These are phyloP conservation scores for Semicossyphus pulcher DNA, from an alignment of 2,113 vertebrate genomes.

Conservation along the genomic window DNA sequence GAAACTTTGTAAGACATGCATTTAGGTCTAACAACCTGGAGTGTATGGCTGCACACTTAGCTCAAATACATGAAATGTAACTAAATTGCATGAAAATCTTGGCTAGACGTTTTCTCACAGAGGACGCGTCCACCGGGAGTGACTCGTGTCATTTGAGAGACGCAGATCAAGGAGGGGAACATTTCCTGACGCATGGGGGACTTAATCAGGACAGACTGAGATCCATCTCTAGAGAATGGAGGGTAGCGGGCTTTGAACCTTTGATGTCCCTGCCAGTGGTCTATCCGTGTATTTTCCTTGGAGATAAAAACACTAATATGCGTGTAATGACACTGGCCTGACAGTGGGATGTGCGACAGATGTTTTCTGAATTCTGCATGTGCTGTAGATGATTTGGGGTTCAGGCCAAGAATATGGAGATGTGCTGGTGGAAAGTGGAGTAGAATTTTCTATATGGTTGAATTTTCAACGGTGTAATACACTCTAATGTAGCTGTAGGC, in stretches of 20 bases:
- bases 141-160: conserved; percentile 48
- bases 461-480: not conserved
- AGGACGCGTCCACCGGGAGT: conserved; percentile 33
- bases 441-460: not conserved
- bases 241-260: conserved; percentile 20
- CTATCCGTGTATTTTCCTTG: conserved; percentile 21
- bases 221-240: conserved; percentile 51
- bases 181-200: conserved; percentile 50
- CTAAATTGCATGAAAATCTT: conserved; percentile 48
- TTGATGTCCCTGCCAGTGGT: conserved; percentile 61
- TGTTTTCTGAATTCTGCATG: conserved; percentile 46
- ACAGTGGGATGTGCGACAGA: conserved; percentile 36
- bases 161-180: conserved; percentile 52
- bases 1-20: conserved; percentile 13
- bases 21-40: not conserved
- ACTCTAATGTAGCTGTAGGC: not conserved
- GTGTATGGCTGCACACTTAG: not conserved
- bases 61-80: conserved; percentile 12
- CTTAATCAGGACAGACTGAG: conserved; percentile 52
- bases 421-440: not conserved
- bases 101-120: conserved; percentile 20
- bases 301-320: conserved; percentile 44
- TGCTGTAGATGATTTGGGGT: conserved; percentile 8
- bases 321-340: conserved; percentile 44
- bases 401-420: not conserved